phyloP scores from a whole-genome alignment of 2,113 vertebrate genomes.

The Phylloscopus trochilus region DNA sequence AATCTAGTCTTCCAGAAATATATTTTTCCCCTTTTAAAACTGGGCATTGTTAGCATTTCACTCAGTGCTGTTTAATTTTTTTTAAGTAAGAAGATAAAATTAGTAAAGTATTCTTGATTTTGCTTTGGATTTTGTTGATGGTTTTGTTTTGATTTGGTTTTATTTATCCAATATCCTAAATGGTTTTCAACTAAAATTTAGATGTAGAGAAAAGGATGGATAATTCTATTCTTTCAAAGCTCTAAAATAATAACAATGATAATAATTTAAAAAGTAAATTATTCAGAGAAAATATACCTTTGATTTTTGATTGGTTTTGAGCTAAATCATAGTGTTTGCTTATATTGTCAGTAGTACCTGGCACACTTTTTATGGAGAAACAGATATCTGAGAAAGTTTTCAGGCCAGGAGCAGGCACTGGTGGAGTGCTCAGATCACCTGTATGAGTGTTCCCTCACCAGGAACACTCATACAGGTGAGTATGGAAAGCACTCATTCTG shows the following conservation, averaged over 20 bases:
- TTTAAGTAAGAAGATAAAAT: not conserved
- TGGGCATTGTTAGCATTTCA: not conserved
- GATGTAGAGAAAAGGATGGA: not conserved
- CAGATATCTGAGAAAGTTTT: not conserved
- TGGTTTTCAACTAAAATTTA: not conserved
- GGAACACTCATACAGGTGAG: no score
- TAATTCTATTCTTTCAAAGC: not conserved
- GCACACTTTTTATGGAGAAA: not conserved
- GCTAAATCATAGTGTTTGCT: not conserved
- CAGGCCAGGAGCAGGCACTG: not conserved
- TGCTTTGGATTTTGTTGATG: not conserved
- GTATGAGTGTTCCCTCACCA: not conserved
- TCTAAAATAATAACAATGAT: not conserved
- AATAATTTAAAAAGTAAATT: not conserved
- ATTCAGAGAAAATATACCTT: not conserved
- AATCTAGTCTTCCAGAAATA: not conserved
- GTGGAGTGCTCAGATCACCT: not conserved
- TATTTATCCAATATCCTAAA: not conserved
- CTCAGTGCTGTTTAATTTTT: not conserved
- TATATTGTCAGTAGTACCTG: not conserved
- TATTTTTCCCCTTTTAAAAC: not conserved
- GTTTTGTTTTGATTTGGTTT: not conserved
- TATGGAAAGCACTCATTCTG: not conserved
- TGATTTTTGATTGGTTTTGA: not conserved
- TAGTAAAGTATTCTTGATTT: not conserved